Evolutionary conservation across 2,113 vertebrate species (phyloP).

Genomic region (Phyllostomus discolor): DNA sequence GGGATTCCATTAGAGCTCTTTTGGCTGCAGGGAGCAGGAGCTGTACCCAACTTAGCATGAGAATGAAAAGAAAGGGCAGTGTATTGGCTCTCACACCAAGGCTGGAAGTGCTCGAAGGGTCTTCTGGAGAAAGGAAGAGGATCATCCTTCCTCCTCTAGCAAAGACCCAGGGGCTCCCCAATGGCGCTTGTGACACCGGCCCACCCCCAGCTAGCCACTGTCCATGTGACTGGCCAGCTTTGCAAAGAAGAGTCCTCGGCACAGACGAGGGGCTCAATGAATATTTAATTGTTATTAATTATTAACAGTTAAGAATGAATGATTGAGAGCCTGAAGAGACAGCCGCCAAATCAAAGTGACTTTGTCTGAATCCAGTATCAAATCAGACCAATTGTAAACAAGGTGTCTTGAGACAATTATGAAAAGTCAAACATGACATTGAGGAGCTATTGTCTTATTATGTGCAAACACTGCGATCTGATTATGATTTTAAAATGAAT

Average conservation of each 20-base stretch:
- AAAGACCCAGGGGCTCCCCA: neutral
- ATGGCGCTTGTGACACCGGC: no score
- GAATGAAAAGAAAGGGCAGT: neutral
- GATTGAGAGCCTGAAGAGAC: no score
- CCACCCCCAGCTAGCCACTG: no score
- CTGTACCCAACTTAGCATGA: neutral
- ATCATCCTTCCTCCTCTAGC: neutral
- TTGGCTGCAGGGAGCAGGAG: neutral
- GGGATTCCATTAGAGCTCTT: neutral
- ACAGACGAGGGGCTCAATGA: neutral
- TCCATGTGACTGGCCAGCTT: neutral
- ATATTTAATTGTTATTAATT: neutral
- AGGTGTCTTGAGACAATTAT: constrained; percentile 42
- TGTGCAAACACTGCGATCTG: constrained; percentile 8
- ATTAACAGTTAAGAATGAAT: neutral
- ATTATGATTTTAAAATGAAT: neutral
- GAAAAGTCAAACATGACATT: constrained; percentile 39
- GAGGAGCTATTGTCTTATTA: constrained; percentile 47
- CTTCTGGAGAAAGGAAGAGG: neutral
- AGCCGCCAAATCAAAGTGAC: neutral
- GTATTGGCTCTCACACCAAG: neutral
- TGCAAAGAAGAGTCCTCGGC: neutral
- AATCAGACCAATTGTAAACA: constrained; percentile 32
- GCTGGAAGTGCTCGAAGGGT: neutral
- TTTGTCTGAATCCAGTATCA: constrained; percentile 4